These are phyloP conservation scores for Limnephilus marmoratus DNA, from an alignment of 2,888 invertebrate species.

Conservation along the genomic window DNA sequence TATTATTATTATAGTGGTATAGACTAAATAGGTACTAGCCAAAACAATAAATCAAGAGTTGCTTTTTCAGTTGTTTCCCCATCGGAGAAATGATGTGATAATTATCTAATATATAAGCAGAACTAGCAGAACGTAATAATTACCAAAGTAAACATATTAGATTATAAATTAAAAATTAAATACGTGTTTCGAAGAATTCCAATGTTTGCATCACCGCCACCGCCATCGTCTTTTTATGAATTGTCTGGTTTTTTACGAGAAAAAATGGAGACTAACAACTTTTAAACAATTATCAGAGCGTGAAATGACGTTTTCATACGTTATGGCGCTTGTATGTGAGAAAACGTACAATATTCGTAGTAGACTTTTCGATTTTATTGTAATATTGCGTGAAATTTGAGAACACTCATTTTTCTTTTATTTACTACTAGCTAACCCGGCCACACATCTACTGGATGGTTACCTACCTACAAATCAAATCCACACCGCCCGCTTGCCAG, in stretches of 20 bases:
- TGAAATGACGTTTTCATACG: background rate
- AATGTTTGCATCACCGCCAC: background rate
- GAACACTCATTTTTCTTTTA: too few species aligned
- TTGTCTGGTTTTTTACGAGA: background rate
- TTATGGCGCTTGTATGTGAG: background rate
- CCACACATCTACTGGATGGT: too few species aligned
- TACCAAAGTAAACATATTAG: background rate
- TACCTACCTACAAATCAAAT: too few species aligned
- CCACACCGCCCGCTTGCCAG: too few species aligned
- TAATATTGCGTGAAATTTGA: too few species aligned
- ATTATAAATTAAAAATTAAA: background rate
- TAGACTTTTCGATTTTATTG: background rate
- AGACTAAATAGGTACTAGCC: background rate
- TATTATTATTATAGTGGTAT: too few species aligned
- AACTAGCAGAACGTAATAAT: background rate
- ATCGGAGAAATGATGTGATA: background rate
- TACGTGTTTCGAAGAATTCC: background rate
- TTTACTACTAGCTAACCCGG: too few species aligned
- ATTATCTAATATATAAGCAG: background rate
- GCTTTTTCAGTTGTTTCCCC: background rate
- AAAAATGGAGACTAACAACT: background rate
- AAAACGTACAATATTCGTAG: background rate
- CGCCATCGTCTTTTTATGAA: background rate
- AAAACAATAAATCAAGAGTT: background rate
- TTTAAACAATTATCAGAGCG: background rate